A percentile compares a stretch with the other conserved stretches of the same genome.
These are phyloP conservation scores for Amblyteles armatorius DNA, from an alignment of 2,888 invertebrate species.

Conservation along the genomic window DNA sequence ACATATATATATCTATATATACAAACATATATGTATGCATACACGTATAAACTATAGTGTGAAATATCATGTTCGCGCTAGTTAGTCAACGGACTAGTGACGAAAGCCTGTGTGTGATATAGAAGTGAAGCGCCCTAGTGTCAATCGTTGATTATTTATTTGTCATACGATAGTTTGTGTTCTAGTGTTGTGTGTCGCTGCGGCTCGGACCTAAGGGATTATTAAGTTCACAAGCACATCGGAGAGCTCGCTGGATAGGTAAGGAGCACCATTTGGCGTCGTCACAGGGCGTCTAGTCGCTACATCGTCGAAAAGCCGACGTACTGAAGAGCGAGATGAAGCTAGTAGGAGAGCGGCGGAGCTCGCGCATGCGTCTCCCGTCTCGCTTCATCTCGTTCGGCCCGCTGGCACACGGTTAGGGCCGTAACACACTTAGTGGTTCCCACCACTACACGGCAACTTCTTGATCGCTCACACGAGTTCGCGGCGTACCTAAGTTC, in stretches of 20 bases:
- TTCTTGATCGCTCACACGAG: slow-evolving; percentile 11
- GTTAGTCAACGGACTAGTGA: slow-evolving; percentile 42
- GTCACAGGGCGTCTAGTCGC: slow-evolving; percentile 61
- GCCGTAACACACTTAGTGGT: slow-evolving; percentile 33
- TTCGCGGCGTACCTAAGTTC: slow-evolving; percentile 8
- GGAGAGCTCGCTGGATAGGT: slow-evolving; percentile 60
- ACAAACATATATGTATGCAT: slow-evolving; percentile 21
- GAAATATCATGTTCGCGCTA: slow-evolving; percentile 54
- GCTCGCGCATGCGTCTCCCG: slow-evolving; percentile 58
- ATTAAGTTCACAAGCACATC: slow-evolving; percentile 56
- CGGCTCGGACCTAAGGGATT: slow-evolving; percentile 44
- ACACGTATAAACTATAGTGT: slow-evolving; percentile 58
- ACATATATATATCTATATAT: neutral
- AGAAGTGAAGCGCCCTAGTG: slow-evolving; percentile 11
- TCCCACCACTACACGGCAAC: neutral
- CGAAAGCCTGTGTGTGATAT: slow-evolving; percentile 38
- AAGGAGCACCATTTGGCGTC: slow-evolving; percentile 60
- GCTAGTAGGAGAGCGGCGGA: slow-evolving; percentile 29
- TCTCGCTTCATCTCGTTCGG: slow-evolving; percentile 50
- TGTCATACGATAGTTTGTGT: slow-evolving; percentile 16
- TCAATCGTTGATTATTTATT: slow-evolving; percentile 16
- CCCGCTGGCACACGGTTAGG: slow-evolving; percentile 28
- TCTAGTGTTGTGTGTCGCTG: slow-evolving; percentile 36
- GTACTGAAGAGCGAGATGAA: slow-evolving; percentile 43
- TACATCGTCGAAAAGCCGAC: slow-evolving; percentile 32